Conservation (phyloP, 2,888 invertebrate species). For the Gibbula magus region DNA sequence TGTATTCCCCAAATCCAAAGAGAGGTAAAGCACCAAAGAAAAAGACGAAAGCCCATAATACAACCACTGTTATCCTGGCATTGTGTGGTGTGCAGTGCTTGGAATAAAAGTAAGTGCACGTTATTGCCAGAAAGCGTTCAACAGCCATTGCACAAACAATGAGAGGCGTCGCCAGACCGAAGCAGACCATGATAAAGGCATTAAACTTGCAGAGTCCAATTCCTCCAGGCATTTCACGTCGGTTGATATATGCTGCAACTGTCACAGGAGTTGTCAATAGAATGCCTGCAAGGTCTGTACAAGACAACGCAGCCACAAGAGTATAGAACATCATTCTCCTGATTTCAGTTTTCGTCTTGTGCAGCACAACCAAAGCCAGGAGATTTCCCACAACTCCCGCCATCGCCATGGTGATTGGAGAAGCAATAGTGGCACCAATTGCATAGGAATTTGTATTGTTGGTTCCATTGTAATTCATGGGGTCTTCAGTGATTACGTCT, state of each 20-base stretch:
- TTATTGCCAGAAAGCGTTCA: conserved; percentile 71
- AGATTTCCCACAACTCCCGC: conserved; percentile 70
- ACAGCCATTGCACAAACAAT: conserved; percentile 74
- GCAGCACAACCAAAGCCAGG: conserved; percentile 69
- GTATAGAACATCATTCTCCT: conserved; percentile 72
- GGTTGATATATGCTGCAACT: conserved; percentile 62
- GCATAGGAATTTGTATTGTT: not conserved
- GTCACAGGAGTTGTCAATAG: conserved; percentile 68
- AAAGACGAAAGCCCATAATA: conserved; percentile 62
- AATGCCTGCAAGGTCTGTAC: conserved; percentile 74
- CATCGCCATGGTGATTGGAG: conserved; percentile 61
- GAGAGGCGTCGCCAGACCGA: conserved; percentile 72
- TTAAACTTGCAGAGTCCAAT: conserved; percentile 69
- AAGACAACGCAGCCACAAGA: conserved; percentile 70
- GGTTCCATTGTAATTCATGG: too few species aligned
- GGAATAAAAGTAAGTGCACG: conserved; percentile 70
- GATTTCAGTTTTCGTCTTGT: conserved; percentile 59
- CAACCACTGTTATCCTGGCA: conserved; percentile 58
- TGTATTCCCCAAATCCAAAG: conserved; percentile 71
- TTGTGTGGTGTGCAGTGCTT: conserved; percentile 60
- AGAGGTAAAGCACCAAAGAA: conserved; percentile 69
- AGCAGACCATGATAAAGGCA: conserved; percentile 73
- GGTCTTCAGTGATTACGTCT: too few species aligned
- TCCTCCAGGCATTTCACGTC: conserved; percentile 69
- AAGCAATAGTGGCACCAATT: conserved; percentile 58